Percentiles rank a stretch among this genome's conserved stretches.
Evolutionary conservation across 2,888 invertebrate species (phyloP).

Genomic region (Anticlea derivata): DNA sequence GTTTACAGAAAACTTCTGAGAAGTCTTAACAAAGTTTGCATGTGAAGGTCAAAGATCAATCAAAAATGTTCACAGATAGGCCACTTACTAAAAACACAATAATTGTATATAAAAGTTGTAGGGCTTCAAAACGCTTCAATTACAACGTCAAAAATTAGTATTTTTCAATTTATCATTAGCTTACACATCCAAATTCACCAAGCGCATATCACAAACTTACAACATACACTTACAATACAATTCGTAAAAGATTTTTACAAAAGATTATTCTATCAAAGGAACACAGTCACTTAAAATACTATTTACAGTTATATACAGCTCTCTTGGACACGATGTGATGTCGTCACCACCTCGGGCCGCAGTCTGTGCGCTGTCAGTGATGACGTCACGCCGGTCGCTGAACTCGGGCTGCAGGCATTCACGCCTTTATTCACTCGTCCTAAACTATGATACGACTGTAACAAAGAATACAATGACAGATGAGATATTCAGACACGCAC

Average conservation of each 20-base stretch:
- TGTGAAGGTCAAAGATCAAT: not conserved
- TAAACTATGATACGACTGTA: slow-evolving; percentile 92
- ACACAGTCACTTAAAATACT: slow-evolving; percentile 56
- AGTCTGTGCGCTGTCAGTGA: slow-evolving; percentile 91
- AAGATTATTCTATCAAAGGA: slow-evolving; percentile 56
- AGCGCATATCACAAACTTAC: slow-evolving; percentile 51
- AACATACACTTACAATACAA: slow-evolving; percentile 40
- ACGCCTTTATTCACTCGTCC: slow-evolving; percentile 88
- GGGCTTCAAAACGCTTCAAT: not conserved
- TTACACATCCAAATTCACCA: slow-evolving; percentile 29
- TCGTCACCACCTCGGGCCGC: slow-evolving; percentile 93
- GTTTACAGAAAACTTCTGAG: no score
- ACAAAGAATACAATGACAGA: slow-evolving; percentile 45
- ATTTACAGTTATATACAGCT: slow-evolving; percentile 89
- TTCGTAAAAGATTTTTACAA: slow-evolving; percentile 51
- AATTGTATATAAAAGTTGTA: not conserved
- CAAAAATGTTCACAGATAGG: slow-evolving; percentile 1
- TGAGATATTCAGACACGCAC: not conserved
- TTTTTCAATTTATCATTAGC: not conserved
- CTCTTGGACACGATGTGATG: slow-evolving; percentile 94
- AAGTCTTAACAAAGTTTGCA: not conserved
- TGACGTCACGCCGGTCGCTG: slow-evolving; percentile 85
- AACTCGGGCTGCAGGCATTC: slow-evolving; percentile 81
- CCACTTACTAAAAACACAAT: not conserved
- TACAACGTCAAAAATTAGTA: slow-evolving; percentile 1